Evolutionary conservation across 2,888 invertebrate species (phyloP), one percentile per base, ranked within the genome.

Genomic region (Mesorhabditis spiculigera): DNA sequence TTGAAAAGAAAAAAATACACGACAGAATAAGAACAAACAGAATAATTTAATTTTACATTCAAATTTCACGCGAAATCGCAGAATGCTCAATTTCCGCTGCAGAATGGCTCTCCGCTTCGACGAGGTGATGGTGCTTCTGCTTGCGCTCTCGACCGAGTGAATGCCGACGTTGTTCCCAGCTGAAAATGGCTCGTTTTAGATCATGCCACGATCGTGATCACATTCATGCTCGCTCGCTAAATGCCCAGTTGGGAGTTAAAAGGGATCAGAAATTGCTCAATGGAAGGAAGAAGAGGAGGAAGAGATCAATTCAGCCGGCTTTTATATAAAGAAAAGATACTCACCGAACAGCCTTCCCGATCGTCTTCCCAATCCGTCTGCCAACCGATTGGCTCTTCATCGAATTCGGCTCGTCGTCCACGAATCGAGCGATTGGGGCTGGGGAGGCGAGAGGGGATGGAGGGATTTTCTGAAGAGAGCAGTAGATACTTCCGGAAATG

Each of bases 341-440:
- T 50, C 58, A 50, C 58, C 58, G 8, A 13, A 50, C 58, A n/a
- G 58, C 58, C n/a, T 50, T 50, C 58, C 58, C 58, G 3, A 50
- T 50, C 58, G 58, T 50, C n/a, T 50, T 50, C 58, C 58, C 58
- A 50, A 50, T 50, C n/a, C 58, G 8, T 50, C 58, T 50, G 8
- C 58, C 58, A 50, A 50, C 58, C 10, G 58, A 50, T 13, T 13
- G 58, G n/a, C 58, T 50, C n/a, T 50, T 50, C 10, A 50, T 50
- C 8, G 58, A n/a, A 50, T 50, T 50, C 58, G 58, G 58, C 58
- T 50, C 58, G n/a, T 50, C 58, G 58, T 50, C 58, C 10, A 50
- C 58, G 58, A 50, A 50, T 13, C 58, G 58, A 50, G 58, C 58
- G 58, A 50, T 50, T n/a, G 58, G 58, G n/a, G 58, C 58, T 50